Conservation (phyloP, 2,797 vertebrate genomes). For the Myotis findleyi region DNA sequence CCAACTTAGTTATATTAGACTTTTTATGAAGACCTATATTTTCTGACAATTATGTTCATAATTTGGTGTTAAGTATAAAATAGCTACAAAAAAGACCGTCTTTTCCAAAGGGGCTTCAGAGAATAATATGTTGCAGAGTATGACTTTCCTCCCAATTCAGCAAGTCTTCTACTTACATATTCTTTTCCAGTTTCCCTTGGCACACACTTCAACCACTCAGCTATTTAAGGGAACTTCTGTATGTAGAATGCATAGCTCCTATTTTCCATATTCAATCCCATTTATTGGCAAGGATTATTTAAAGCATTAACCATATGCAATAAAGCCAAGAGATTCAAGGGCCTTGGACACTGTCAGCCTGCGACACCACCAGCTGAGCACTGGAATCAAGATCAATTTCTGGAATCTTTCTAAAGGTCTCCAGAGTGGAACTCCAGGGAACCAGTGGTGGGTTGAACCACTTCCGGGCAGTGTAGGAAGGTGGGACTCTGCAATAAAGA, state of each 20-base stretch:
- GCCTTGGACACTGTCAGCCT: background rate
- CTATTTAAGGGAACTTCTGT: slow-evolving; percentile 8
- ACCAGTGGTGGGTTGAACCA: background rate
- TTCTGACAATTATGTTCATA: background rate
- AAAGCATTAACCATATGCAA: background rate
- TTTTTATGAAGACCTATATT: background rate
- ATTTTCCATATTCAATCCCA: background rate
- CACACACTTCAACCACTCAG: slow-evolving; percentile 17
- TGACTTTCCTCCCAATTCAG: slow-evolving; percentile 30
- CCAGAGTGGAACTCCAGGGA: background rate
- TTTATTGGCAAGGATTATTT: slow-evolving; percentile 20
- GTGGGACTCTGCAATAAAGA: background rate
- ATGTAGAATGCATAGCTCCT: background rate
- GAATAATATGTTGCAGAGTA: slow-evolving; percentile 26
- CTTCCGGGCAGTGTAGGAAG: background rate
- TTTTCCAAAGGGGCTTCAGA: slow-evolving; percentile 50
- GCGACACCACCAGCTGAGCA: background rate
- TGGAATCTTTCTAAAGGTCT: slow-evolving; percentile 6
- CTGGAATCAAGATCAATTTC: background rate
- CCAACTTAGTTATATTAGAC: background rate
- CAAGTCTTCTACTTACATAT: slow-evolving; percentile 4
- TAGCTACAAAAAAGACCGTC: slow-evolving; percentile 4
- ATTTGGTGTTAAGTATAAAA: slow-evolving; percentile 23
- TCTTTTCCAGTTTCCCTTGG: slow-evolving; percentile 11
- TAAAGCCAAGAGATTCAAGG: slow-evolving; percentile 18